A percentile compares a stretch with the other conserved stretches of the same genome.
phyloP scores from a whole-genome alignment of 1,140 invertebrate species.

The Tenebrio molitor region DNA sequence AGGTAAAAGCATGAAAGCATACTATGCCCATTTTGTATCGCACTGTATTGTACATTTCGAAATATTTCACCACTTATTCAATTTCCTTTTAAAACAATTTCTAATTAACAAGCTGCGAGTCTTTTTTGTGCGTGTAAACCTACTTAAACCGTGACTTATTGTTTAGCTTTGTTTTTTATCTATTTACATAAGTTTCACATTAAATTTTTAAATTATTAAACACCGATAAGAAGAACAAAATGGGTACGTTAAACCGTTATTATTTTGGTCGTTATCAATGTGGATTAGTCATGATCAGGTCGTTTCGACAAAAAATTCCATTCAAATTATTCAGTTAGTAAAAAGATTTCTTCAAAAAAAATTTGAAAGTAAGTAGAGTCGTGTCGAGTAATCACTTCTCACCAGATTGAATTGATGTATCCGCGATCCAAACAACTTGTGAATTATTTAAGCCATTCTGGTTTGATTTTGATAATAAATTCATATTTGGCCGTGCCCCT shows the following conservation, averaged over 20 bases:
- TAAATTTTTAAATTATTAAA: constrained; percentile 32
- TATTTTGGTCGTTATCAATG: constrained; percentile 21
- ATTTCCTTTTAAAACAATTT: constrained; percentile 35
- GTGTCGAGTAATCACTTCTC: too few species aligned
- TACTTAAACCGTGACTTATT: constrained; percentile 15
- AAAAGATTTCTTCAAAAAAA: too few species aligned
- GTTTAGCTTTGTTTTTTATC: constrained; percentile 28
- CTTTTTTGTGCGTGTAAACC: constrained; percentile 3
- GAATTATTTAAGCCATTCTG: too few species aligned
- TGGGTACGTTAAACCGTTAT: constrained; percentile 14
- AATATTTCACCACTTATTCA: constrained; percentile 36
- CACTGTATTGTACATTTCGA: constrained; percentile 8
- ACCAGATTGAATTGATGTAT: too few species aligned
- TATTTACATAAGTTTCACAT: constrained; percentile 38
- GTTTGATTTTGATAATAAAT: too few species aligned
- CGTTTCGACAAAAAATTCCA: too few species aligned
- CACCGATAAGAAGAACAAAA: constrained; percentile 4
- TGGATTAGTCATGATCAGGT: constrained; percentile 3
- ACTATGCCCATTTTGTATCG: constrained; percentile 40
- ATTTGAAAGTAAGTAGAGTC: too few species aligned
- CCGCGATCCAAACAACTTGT: too few species aligned
- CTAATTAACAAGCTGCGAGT: constrained; percentile 2
- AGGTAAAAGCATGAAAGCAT: constrained; percentile 40
- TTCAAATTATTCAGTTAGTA: too few species aligned
- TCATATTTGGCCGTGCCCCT: too few species aligned